These are phyloP conservation scores for Podargus strigoides DNA, from an alignment of 2,797 vertebrate species.

Conservation along the genomic window DNA sequence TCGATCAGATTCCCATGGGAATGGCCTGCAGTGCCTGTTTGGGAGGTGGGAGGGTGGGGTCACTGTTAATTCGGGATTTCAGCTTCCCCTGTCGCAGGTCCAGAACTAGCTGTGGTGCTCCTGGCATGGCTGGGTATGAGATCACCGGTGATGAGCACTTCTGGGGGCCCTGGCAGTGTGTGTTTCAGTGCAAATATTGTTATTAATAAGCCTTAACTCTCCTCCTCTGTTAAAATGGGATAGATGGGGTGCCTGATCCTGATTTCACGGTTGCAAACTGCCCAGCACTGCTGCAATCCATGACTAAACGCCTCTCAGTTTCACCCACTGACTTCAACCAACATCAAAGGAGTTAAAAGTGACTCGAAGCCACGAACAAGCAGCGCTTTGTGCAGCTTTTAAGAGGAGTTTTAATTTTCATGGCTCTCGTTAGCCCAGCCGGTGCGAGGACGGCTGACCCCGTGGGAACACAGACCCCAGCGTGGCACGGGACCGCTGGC, in stretches of 20 bases:
- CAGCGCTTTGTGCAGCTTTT: neutral
- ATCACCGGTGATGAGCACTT: accelerated
- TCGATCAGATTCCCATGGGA: neutral
- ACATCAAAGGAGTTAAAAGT: neutral
- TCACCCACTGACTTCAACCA: neutral
- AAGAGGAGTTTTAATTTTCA: neutral
- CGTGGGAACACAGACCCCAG: neutral
- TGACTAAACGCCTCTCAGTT: neutral
- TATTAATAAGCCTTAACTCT: neutral
- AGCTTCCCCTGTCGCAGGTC: neutral
- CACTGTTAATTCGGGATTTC: neutral
- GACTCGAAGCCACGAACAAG: neutral
- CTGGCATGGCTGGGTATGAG: neutral
- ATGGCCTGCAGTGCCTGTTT: neutral
- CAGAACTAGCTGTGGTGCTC: neutral
- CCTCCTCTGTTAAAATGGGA: neutral
- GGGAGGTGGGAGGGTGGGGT: neutral
- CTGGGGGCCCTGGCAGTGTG: neutral
- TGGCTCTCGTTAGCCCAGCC: neutral
- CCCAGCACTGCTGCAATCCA: neutral
- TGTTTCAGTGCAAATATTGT: neutral
- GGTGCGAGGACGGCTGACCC: neutral
- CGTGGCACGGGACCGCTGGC: neutral
- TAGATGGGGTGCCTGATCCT: neutral
- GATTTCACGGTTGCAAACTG: neutral